phyloP scores from a whole-genome alignment of 1,140 invertebrate species.

The Anastrepha obliqua region DNA sequence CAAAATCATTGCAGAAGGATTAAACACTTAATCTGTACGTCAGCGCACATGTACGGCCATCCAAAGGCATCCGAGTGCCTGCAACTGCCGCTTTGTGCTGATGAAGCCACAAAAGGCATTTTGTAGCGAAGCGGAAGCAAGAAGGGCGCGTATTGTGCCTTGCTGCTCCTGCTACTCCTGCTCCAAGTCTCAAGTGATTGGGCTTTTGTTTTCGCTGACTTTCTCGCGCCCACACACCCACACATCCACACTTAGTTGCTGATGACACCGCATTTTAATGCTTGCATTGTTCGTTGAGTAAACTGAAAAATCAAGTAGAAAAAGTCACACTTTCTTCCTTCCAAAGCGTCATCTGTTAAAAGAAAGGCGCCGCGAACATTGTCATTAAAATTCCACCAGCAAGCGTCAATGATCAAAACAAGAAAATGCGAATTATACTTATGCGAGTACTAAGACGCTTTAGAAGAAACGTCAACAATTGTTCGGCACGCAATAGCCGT shows the following conservation, averaged over 20 bases:
- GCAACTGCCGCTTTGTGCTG: not conserved
- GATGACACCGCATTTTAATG: not conserved
- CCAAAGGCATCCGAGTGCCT: not conserved
- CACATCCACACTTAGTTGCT: not conserved
- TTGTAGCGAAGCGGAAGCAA: not conserved
- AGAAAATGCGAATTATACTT: not conserved
- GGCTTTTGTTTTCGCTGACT: conserved; percentile 1
- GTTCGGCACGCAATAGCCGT: not conserved
- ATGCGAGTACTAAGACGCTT: too few species aligned
- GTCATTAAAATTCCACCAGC: conserved; percentile 6
- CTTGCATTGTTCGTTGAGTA: not conserved
- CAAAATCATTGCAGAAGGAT: conserved; percentile 25
- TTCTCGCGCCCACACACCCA: not conserved
- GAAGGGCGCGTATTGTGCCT: not conserved
- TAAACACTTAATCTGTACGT: conserved; percentile 14
- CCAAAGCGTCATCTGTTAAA: not conserved
- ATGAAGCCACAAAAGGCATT: not conserved
- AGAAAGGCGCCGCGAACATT: not conserved
- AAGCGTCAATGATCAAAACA: not conserved
- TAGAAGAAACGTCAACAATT: not conserved
- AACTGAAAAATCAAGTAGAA: not conserved
- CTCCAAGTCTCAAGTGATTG: not conserved
- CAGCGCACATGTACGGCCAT: not conserved
- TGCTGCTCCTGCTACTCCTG: not conserved
- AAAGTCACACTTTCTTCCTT: not conserved